Evolutionary conservation across 2,797 vertebrate species (phyloP), one percentile per base, ranked within the genome.

Genomic region (Chiloscyllium punctatum): DNA sequence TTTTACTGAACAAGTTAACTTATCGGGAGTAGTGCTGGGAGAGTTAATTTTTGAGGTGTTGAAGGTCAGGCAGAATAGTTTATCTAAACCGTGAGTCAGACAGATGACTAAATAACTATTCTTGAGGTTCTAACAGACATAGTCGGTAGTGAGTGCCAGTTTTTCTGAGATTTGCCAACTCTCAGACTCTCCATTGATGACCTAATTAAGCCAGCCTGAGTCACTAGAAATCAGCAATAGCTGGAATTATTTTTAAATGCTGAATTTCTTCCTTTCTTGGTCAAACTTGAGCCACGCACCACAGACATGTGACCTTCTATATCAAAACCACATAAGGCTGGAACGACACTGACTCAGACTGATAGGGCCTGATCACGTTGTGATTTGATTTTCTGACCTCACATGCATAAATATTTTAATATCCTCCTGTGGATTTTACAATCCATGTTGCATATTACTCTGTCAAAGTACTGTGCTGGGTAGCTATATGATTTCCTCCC

Each of bases 221-320:
- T 42, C 90, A 69, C 37, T 8, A 92, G 62, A 92, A 84, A 42
- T 69, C 18, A 21, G n/a, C 1, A 15, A 95, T 74, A 30, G n/a
- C n/a, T 48, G n/a, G 87, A 30, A 48, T 69, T 94, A 15, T 74
- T 94, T 74, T 94, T 69, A 27, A 48, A 51, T 53, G 23, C 92
- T 74, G 25, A 95, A 53, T 74, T 95, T 71, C 42, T 95, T 77
- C 69, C 71, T 74, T 95, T 74, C 69, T 95, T 95, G 71, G 71
- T 95, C 94, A 95, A 16, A 30, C 71, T 74, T 53, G 30, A 94
- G 23, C 94, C 53, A 74, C 74, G 48, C 25, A 94, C 71, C 27
- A 30, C 30, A 33, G 30, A 77, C 30, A 48, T 77, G 71, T 72
- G 48, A 77, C 42, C 16, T 74, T 53, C 74, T 94, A 53, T 66